Evolutionary conservation across 2,797 vertebrate species (phyloP), one percentile per base, ranked within the genome.

Genomic region (Amniataba percoides): DNA sequence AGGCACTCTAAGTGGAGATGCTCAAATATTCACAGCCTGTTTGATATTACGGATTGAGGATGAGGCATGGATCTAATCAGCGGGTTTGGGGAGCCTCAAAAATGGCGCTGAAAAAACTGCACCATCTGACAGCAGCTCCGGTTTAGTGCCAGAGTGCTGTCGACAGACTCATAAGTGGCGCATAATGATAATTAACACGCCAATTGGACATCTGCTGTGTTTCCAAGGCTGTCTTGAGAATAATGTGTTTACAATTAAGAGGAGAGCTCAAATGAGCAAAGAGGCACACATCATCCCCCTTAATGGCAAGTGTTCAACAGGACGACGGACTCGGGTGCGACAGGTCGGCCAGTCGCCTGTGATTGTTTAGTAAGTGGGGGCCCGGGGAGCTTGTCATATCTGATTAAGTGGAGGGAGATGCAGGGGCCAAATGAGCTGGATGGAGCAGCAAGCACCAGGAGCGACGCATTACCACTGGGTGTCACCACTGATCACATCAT

Each of bases 201-300:
- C 90, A 90, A 87, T 88, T 90, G 92, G 76, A 92, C 91, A 93
- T 92, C 91, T 94, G 92, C 87, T 88, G 82, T 40, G 80, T 80
- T 87, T 84, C 82, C 80, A 68, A 81, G 65, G 68, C 80, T 77
- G 85, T 89, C 83, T 84, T 85, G 76, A 88, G 78, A 71, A 64
- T 87, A 82, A 84, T 81, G 68, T 83, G 85, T 87, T 90, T 88
- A 85, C 76, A 83, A 78, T 88, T 81, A 86, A 84, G 48, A 74
- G 45, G 27, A 71, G 78, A 56, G 71, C 72, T 71, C 40, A 85
- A 85, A 86, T 57, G 79, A 86, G 75, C 75, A 80, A 69, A 86
- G 74, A 81, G 74, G 59, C 16, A 21, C 81, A 71, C 77, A 74
- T 81, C 77, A 63, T 31, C 78, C 67, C 21, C 21, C 73, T 48